Evolutionary conservation across 2,113 vertebrate genomes (phyloP).

Genomic region (Ictalurus punctatus): DNA sequence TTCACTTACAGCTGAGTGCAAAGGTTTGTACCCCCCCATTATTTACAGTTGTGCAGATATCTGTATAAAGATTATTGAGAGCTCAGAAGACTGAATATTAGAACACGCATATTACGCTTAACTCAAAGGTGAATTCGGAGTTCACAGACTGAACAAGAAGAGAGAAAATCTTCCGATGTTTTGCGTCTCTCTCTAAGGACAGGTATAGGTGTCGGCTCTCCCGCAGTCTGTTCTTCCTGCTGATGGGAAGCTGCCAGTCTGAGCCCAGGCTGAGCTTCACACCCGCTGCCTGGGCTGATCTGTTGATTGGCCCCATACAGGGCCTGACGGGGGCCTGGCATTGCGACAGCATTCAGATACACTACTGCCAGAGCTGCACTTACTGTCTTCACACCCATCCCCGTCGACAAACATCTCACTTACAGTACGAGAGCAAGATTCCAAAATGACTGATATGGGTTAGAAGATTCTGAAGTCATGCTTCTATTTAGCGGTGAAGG

Average conservation of each 20-base stretch:
- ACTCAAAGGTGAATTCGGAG: background rate
- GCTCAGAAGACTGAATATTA: background rate
- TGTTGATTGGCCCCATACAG: conserved; percentile 66
- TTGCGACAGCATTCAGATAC: conserved; percentile 26
- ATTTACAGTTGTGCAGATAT: no score
- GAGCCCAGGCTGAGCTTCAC: conserved; percentile 54
- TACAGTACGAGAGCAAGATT: background rate
- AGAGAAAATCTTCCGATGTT: background rate
- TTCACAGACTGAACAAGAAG: background rate
- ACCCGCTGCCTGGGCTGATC: conserved; percentile 60
- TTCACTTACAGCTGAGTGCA: background rate
- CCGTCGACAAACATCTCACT: background rate
- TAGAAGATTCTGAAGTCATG: background rate
- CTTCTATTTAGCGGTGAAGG: background rate
- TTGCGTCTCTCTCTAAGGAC: background rate
- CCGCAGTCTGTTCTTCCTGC: conserved; percentile 18
- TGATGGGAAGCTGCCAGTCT: conserved; percentile 50
- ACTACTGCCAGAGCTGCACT: conserved; percentile 34
- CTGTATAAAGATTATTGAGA: background rate
- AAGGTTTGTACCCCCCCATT: background rate
- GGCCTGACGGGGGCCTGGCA: conserved; percentile 17
- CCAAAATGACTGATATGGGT: background rate
- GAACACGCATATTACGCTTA: background rate
- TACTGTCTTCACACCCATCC: background rate
- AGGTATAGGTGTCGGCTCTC: background rate